Conservation (phyloP, 2,888 invertebrate species). For the Bedellia somnulentella region DNA sequence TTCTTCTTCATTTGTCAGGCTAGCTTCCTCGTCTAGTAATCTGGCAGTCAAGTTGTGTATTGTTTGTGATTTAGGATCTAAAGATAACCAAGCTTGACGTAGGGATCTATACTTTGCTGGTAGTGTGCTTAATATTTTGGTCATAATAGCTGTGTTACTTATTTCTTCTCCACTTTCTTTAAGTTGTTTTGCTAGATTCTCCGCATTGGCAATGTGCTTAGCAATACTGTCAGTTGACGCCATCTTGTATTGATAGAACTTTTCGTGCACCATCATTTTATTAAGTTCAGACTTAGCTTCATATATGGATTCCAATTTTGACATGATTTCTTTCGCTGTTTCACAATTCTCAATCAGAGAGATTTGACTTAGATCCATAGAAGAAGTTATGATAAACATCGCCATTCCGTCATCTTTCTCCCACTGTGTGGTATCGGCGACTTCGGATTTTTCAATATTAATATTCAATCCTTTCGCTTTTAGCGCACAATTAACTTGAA, state of each 20-base stretch:
- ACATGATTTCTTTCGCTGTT: too few relatives aligned
- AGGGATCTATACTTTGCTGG: constrained; percentile 13
- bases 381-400: too few relatives aligned
- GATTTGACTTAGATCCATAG: too few relatives aligned
- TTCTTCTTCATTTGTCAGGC: constrained; percentile 8
- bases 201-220: constrained; percentile 13
- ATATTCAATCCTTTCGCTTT: too few relatives aligned
- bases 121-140: constrained; percentile 15
- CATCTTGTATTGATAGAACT: constrained; percentile 14
- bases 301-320: constrained; percentile 12
- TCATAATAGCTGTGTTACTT: constrained; percentile 15
- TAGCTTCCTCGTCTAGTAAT: constrained; percentile 11
- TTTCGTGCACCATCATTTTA: constrained; percentile 13
- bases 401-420: too few relatives aligned
- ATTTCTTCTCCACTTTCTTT: constrained; percentile 14
- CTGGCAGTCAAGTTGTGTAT: constrained; percentile 13
- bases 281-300: constrained; percentile 10
- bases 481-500: too few relatives aligned
- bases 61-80: constrained; percentile 11
- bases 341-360: too few relatives aligned
- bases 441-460: too few relatives aligned
- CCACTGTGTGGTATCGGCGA: too few relatives aligned
- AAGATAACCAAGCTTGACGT: constrained; percentile 14
- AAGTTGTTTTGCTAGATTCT: constrained; percentile 13
- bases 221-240: constrained; percentile 11